Base-by-base conservation (phyloP, 2,888 invertebrate genomes). In the Azorinus chamasolen region DNA sequence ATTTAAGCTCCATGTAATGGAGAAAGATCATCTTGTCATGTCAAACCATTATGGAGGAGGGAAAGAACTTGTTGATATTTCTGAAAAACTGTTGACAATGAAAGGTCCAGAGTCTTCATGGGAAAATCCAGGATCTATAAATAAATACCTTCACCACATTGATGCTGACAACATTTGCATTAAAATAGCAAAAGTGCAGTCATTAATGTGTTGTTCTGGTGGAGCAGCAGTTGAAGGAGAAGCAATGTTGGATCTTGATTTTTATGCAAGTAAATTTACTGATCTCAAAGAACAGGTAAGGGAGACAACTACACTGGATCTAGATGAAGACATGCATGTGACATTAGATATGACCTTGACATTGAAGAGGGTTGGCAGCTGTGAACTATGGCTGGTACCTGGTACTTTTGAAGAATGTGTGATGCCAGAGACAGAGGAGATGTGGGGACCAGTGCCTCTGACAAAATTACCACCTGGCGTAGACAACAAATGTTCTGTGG, bases 391-490 rank as follows among this genome's bases (percentile, higher is more conserved):
- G 70, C 88, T 92, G 74, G 91, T 92, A 46, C 85, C 93, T 18
- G 92, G 87, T 71, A 89, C 82, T 58, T 93, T 82, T 88, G 92
- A 86, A 88, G 92, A 86, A 72, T 93, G 85, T 86, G 92, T 85
- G 76, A 93, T 91, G 88, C 93, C 93, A 18, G 91, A 91, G 51
- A 81, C 88, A 16, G 90, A 91, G 68, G 84, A 87, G 58, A 75
- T 93, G 55, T 93, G 93, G 93, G 93, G 93, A 41, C 93, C 93
- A 14, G 89, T 92, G 4, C 89, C 89, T 4, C 83, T 93, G 22
- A 86, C 89, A 10, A 77, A 84, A 25, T 86, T 92, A 45, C 91
- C 92, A 14, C 79, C 83, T 20, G 91, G 89, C 14, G 83, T 87
- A 5, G 86, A 88, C n/a, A 92, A 92, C 76, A 87, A 79, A 18